Conservation (phyloP, 2,797 vertebrate species). For the Amblyraja radiata region DNA sequence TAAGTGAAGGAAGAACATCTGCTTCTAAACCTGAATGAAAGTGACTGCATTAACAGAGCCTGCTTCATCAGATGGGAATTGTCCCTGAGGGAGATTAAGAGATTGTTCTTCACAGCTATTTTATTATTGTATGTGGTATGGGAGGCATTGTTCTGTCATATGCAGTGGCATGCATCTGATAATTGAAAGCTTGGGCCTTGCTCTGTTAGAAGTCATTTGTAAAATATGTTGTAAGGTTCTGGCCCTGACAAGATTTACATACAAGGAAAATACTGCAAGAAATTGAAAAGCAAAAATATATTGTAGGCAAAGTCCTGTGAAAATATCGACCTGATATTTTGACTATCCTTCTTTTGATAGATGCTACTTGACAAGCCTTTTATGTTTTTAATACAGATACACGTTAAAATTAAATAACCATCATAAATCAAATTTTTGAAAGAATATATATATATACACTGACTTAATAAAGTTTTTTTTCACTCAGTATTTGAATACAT, state of each 20-base stretch:
- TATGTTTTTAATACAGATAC: no score
- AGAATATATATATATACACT: neutral
- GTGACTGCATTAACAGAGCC: constrained; percentile 19
- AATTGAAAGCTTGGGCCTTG: constrained; percentile 2
- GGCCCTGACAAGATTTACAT: no score
- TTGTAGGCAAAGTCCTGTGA: no score
- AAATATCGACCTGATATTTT: no score
- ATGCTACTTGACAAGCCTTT: no score
- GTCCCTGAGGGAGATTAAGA: neutral
- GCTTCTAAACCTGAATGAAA: constrained; percentile 15
- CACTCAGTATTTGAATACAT: neutral
- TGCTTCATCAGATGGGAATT: constrained; percentile 10
- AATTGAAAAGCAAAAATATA: neutral
- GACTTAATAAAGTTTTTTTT: neutral
- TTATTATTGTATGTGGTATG: constrained; percentile 1
- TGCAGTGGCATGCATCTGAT: constrained; percentile 17
- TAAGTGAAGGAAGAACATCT: constrained; percentile 30
- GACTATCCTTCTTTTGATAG: no score
- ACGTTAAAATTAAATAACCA: neutral
- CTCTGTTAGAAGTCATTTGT: constrained; percentile 13
- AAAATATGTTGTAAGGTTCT: neutral
- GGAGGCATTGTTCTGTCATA: neutral
- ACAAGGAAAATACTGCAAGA: neutral
- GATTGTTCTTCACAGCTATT: neutral
- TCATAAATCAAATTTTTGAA: neutral